These are phyloP conservation scores for Remorina albescens DNA, from an alignment of 2,797 vertebrate genomes.

Conservation along the genomic window DNA sequence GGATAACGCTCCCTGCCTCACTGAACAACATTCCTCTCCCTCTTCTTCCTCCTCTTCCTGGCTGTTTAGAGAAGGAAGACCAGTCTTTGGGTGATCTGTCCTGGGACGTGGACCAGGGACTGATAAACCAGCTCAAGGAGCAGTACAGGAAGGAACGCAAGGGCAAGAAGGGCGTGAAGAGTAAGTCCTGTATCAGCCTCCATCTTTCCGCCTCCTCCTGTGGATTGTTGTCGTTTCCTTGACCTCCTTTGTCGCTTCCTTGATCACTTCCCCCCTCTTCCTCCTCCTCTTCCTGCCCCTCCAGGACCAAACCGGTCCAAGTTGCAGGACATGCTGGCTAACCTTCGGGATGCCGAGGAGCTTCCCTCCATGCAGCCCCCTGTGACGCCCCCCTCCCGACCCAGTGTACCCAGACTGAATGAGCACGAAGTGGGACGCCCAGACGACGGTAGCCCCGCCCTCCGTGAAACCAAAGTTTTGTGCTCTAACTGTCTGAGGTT, in stretches of 20 bases:
- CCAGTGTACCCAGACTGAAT: constrained; percentile 86
- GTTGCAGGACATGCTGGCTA: constrained; percentile 98
- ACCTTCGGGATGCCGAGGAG: constrained; percentile 94
- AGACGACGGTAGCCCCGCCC: constrained; percentile 86
- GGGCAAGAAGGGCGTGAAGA: constrained; percentile 98
- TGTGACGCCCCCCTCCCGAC: constrained; percentile 86
- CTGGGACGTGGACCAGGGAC: constrained; percentile 98
- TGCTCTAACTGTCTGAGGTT: too few relatives aligned
- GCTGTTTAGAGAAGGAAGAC: constrained; percentile 93
- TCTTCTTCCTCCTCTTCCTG: constrained; percentile 28
- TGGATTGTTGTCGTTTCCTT: background rate
- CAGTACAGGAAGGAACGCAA: constrained; percentile 99
- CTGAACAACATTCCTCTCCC: background rate
- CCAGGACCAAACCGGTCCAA: constrained; percentile 97
- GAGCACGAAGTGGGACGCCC: constrained; percentile 90
- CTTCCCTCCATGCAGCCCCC: constrained; percentile 90
- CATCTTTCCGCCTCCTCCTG: background rate
- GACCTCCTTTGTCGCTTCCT: background rate
- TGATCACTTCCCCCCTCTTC: background rate
- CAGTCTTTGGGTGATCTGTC: constrained; percentile 86
- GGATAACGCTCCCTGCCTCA: too few relatives aligned
- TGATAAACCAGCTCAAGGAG: constrained; percentile 98
- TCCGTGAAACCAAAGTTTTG: too few relatives aligned
- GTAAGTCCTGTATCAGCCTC: constrained; percentile 88
- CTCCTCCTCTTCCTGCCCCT: background rate